Percentiles rank a stretch among this genome's conserved stretches.
Conservation (phyloP, 2,113 vertebrate genomes). For the Myiagra hebetior region DNA sequence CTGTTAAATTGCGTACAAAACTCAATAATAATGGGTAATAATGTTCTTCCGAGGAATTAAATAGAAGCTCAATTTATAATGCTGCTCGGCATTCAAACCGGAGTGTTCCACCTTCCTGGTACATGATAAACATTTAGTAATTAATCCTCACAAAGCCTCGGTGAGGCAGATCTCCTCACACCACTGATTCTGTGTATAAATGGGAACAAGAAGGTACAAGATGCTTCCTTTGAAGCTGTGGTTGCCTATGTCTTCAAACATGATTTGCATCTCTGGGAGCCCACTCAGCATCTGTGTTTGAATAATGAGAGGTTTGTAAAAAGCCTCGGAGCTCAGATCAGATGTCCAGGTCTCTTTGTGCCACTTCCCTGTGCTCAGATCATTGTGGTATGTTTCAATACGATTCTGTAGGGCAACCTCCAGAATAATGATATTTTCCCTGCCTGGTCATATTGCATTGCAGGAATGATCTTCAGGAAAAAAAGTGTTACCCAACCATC, state of each 20-base stretch:
- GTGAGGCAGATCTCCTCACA: slow-evolving; percentile 33
- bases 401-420: neutral
- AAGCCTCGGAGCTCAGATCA: neutral
- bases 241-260: neutral
- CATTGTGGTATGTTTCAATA: neutral
- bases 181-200: neutral
- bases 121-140: slow-evolving; percentile 45
- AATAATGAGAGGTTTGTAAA: neutral
- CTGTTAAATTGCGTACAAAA: neutral
- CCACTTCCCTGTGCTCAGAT: neutral
- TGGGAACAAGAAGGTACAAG: slow-evolving; percentile 3
- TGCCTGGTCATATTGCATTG: neutral
- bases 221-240: neutral
- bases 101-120: neutral
- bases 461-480: neutral
- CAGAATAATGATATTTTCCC: neutral
- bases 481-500: neutral
- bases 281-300: neutral
- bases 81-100: neutral
- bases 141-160: slow-evolving; percentile 16
- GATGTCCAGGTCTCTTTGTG: neutral
- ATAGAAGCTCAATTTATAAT: neutral
- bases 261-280: neutral
- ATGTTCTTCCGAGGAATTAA: slow-evolving; percentile 13
- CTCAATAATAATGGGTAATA: slow-evolving; percentile 39